A percentile compares a stretch with the other conserved stretches of the same genome.
Conservation (phyloP, 2,113 vertebrate genomes). For the Rhinogobius similis region DNA sequence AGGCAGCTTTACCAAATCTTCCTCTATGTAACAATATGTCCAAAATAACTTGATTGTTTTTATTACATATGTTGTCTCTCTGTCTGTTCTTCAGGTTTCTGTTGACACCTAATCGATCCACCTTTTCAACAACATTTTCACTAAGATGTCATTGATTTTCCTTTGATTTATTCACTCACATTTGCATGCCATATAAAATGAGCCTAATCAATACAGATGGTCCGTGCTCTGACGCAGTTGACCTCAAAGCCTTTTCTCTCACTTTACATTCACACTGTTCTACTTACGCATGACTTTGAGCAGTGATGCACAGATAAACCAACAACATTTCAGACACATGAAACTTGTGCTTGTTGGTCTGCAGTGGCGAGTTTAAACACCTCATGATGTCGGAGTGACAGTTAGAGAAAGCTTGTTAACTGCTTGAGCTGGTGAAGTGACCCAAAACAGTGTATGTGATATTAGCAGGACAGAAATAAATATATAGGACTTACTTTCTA, state of each 20-base stretch:
- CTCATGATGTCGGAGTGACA: background rate
- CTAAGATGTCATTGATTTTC: conserved; percentile 2
- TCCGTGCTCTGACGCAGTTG: background rate
- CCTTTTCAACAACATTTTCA: conserved; percentile 17
- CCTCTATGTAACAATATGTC: background rate
- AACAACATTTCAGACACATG: background rate
- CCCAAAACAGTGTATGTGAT: background rate
- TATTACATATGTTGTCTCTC: background rate
- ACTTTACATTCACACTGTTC: conserved; percentile 1
- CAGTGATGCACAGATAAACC: background rate
- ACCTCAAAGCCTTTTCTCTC: background rate
- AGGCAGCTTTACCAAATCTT: too few species aligned
- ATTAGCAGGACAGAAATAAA: background rate
- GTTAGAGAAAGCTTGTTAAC: background rate
- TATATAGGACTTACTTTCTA: background rate
- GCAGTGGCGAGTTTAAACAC: background rate
- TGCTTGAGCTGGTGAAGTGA: background rate
- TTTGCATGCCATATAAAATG: conserved; percentile 8
- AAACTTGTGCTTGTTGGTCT: conserved; percentile 4
- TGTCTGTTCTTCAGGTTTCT: background rate
- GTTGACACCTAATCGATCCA: conserved; percentile 6
- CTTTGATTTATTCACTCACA: background rate
- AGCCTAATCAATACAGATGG: conserved; percentile 15
- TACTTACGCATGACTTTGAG: background rate
- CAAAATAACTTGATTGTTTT: background rate